Percentiles rank a stretch among this genome's conserved stretches.
phyloP scores from a whole-genome alignment of 2,797 vertebrate genomes.

The Petrocephalus sullivani region DNA sequence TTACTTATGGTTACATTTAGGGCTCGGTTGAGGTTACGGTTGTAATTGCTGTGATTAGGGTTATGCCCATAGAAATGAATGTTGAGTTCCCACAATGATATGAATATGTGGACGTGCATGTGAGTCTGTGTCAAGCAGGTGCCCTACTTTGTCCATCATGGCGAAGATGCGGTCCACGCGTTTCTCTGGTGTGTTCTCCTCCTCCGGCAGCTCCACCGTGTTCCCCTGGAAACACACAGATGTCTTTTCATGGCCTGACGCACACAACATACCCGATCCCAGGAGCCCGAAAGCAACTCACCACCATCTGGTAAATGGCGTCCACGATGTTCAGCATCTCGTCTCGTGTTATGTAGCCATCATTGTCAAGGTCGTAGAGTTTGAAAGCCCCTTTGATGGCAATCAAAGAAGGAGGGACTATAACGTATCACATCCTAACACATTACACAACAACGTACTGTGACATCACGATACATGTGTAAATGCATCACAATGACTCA shows the following conservation, averaged over 20 bases:
- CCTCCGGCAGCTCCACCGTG: slow-evolving; percentile 93
- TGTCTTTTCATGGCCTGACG: not conserved
- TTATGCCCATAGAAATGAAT: not conserved
- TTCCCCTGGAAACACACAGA: slow-evolving; percentile 62
- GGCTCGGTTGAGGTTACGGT: not conserved
- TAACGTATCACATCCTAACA: not conserved
- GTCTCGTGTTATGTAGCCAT: slow-evolving; percentile 93
- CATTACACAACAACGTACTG: not conserved
- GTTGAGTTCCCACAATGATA: not conserved
- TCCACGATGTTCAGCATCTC: slow-evolving; percentile 99
- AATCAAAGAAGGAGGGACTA: not conserved
- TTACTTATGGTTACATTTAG: not conserved
- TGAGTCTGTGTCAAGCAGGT: not conserved
- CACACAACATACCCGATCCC: not conserved
- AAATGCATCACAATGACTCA: not conserved
- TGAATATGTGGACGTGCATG: not conserved
- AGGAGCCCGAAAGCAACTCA: not conserved
- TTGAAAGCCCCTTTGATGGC: slow-evolving; percentile 86
- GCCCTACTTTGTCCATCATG: slow-evolving; percentile 96
- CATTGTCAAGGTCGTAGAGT: slow-evolving; percentile 95
- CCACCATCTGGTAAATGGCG: slow-evolving; percentile 98
- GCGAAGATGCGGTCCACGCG: slow-evolving; percentile 95
- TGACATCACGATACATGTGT: not conserved
- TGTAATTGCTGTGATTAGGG: not conserved
- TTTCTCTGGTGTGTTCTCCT: slow-evolving; percentile 97